Evolutionary conservation across 2,113 vertebrate genomes (phyloP), one percentile per base, ranked within the genome.

Genomic region (Gambusia holbrooki): DNA sequence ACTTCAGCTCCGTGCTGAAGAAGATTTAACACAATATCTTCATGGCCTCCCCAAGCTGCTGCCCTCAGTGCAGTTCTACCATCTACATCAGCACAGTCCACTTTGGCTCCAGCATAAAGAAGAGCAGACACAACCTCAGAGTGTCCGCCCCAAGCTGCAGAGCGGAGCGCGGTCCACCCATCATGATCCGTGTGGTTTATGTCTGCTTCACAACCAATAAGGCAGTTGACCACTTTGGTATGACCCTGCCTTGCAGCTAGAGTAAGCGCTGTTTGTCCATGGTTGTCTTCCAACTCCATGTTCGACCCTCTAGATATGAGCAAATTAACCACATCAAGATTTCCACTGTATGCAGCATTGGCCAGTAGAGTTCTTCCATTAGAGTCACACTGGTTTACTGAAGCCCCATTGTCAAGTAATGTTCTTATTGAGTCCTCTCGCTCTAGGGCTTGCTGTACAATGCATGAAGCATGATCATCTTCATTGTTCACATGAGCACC

Each of bases 151-250:
- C 98, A 99, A 0, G 97, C 98, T 1, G 98, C 98, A 0, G 98
- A 99, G 19, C 98, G 93, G 12, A 99, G 70, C 0, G 98, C 97
- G 0, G 98, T 99, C 98, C 98, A 99, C 2, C 98, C 97, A 0
- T 99, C 98, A 0, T 97, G 97, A 71, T 99, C 98, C 0, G 96
- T 98, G 87, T 99, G 98, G 86, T 99, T 97, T 65, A 99, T 96
- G 4, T 99, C 96, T 54, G 97, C 96, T 40, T 97, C 97, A 0
- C 96, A 96, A 25, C 97, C 97, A 9, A 99, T 98, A 67, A 99
- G 92, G 86, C 97, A 98, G 81, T 97, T 98, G 62, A 99, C 96
- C 58, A 98, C 98, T 92, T 99, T 99, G 73, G 97, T 98, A 66
- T 99, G 98, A 1, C 98, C 98, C 84, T 99, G 98, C 45, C 97